Evolutionary conservation across 2,797 vertebrate species (phyloP).

Genomic region (Pangasius larnaudii): DNA sequence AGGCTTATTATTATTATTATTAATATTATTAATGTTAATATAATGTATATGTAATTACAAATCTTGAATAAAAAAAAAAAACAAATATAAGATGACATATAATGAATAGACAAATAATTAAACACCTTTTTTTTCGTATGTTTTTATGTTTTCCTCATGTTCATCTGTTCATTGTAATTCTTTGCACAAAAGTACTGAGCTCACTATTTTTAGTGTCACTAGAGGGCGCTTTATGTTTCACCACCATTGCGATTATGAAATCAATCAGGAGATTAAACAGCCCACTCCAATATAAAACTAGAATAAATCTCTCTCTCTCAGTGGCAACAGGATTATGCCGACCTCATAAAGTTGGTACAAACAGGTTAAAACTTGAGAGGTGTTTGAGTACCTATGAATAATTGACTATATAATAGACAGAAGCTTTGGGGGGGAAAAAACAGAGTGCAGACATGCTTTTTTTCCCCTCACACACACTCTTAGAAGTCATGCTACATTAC

Average conservation of each 20-base stretch:
- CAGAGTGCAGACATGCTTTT: neutral
- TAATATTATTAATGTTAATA: neutral
- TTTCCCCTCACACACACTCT: neutral
- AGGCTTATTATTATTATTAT: neutral
- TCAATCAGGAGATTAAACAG: neutral
- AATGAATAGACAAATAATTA: neutral
- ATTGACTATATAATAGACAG: slow-evolving; percentile 1
- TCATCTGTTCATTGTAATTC: neutral
- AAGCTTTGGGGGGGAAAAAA: neutral
- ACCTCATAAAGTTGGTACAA: neutral
- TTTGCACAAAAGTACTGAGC: neutral
- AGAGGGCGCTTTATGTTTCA: neutral
- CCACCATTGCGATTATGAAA: neutral
- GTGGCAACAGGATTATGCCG: neutral
- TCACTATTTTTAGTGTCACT: neutral
- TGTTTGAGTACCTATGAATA: neutral
- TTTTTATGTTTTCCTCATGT: neutral
- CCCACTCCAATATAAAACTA: neutral
- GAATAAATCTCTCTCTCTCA: neutral
- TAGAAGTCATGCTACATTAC: neutral
- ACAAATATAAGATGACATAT: neutral
- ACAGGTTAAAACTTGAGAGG: neutral
- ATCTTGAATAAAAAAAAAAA: neutral
- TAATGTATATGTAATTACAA: neutral
- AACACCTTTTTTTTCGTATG: neutral